These are phyloP conservation scores for Nemotelus nigrinus DNA, from an alignment of 2,888 invertebrate genomes.

Conservation along the genomic window DNA sequence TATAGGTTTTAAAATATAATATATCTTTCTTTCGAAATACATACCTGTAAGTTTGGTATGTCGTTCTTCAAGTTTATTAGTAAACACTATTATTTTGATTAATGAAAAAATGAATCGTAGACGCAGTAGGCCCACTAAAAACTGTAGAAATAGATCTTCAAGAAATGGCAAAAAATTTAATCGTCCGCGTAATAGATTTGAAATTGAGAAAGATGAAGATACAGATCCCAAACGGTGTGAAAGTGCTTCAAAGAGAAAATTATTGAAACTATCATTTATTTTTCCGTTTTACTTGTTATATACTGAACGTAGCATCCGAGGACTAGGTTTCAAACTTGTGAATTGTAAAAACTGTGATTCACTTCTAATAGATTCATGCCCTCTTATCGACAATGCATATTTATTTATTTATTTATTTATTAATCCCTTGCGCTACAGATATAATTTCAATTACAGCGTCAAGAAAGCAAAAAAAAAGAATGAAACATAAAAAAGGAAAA, in stretches of 20 bases:
- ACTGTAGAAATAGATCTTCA: background rate
- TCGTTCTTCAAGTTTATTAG: too few species aligned
- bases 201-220: constrained; percentile 38
- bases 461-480: too few species aligned
- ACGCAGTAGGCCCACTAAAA: background rate
- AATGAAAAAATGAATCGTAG: constrained; percentile 7
- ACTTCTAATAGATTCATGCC: constrained; percentile 37
- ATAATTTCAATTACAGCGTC: too few species aligned
- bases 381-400: constrained; percentile 15
- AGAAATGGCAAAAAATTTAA: background rate
- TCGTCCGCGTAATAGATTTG: constrained; percentile 32
- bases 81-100: background rate
- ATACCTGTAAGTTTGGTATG: too few species aligned
- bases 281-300: background rate
- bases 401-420: too few species aligned
- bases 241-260: constrained; percentile 28
- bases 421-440: too few species aligned
- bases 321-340: constrained; percentile 39
- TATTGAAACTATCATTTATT: background rate
- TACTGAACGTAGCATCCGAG: constrained; percentile 25
- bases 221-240: constrained; percentile 30
- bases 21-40: too few species aligned
- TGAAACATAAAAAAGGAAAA: too few species aligned
- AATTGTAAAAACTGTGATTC: constrained; percentile 32
- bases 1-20: too few species aligned